phyloP scores from a whole-genome alignment of 2,113 vertebrate genomes.

The Oxyruncus cristatus region DNA sequence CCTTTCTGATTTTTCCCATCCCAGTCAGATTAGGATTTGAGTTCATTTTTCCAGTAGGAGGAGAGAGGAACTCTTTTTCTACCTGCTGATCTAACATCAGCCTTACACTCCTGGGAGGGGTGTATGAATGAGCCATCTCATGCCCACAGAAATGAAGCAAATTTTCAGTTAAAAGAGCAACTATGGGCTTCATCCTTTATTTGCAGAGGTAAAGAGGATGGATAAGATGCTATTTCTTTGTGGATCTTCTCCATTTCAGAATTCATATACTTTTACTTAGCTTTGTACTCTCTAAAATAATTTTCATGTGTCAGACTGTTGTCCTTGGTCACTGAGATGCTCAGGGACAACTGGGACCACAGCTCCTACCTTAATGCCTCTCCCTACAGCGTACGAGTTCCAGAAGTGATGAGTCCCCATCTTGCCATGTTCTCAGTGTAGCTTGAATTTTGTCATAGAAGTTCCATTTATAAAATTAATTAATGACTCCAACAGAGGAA shows the following conservation, averaged over 20 bases:
- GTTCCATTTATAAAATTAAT: background rate
- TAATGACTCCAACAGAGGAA: background rate
- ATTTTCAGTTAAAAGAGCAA: background rate
- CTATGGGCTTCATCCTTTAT: background rate
- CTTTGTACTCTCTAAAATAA: background rate
- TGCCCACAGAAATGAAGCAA: background rate
- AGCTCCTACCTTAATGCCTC: background rate
- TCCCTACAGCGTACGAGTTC: accelerated
- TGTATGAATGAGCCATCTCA: background rate
- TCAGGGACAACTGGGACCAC: background rate
- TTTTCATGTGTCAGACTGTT: background rate
- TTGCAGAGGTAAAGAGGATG: background rate
- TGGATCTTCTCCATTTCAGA: background rate
- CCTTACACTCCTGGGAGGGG: background rate
- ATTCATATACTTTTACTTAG: background rate
- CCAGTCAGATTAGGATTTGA: background rate
- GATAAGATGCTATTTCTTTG: background rate
- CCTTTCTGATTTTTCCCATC: background rate
- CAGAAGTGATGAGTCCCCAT: background rate
- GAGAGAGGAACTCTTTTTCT: background rate
- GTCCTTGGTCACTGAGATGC: background rate
- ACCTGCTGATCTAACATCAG: background rate
- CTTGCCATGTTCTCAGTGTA: background rate
- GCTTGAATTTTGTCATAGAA: background rate
- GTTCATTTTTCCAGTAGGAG: background rate